Conservation (phyloP, 1,140 invertebrate species). For the Trichomalopsis sarcophagae region DNA sequence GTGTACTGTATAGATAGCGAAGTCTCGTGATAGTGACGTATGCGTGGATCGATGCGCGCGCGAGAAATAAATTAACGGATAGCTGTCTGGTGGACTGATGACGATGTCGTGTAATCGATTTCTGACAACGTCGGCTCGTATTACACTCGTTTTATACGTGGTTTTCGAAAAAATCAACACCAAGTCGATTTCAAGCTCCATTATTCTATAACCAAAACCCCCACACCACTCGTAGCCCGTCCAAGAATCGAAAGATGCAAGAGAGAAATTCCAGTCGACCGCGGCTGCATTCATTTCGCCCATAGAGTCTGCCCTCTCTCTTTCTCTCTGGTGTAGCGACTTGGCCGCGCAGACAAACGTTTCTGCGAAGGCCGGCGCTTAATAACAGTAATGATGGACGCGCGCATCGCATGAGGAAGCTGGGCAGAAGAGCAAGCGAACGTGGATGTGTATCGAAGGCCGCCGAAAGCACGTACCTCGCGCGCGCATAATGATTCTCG, state of each 20-base stretch:
- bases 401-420: constrained; percentile 34
- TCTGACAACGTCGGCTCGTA: too few species aligned
- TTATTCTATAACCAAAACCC: too few species aligned
- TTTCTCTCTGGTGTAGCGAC: background rate
- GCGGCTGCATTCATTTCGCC: background rate
- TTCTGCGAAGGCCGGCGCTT: constrained; percentile 14
- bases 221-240: background rate
- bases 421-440: background rate
- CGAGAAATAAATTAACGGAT: too few species aligned
- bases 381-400: constrained; percentile 50
- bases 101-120: too few species aligned
- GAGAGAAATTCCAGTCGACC: background rate
- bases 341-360: background rate
- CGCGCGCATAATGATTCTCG: constrained; percentile 19
- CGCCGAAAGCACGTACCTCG: constrained; percentile 5
- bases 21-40: background rate
- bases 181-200: too few species aligned
- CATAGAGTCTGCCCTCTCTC: background rate
- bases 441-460: constrained; percentile 21
- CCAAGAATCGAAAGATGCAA: background rate
- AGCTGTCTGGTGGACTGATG: background rate
- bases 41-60: too few species aligned
- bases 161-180: too few species aligned
- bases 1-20: background rate
- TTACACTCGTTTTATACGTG: too few species aligned